Conservation (phyloP, 2,797 vertebrate species). For the Gambelia wislizenii region DNA sequence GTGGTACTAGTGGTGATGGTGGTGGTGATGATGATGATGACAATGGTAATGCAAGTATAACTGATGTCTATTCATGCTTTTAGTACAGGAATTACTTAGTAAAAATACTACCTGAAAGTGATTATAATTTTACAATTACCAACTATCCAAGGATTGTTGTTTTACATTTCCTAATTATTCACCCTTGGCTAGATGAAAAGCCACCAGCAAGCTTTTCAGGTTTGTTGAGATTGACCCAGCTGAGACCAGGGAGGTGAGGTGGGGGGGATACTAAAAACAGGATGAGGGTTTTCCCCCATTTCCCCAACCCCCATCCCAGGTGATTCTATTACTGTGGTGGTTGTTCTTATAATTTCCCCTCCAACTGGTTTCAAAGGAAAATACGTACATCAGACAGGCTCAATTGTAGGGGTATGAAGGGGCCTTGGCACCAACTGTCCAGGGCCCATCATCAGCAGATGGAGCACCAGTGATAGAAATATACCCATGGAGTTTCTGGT, state of each 20-base stretch:
- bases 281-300: neutral
- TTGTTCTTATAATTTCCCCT: neutral
- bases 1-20: neutral
- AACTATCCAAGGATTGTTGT: conserved; percentile 37
- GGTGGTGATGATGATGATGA: neutral
- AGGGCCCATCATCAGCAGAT: neutral
- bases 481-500: neutral
- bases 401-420: neutral
- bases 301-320: neutral
- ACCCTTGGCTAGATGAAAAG: neutral
- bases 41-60: conserved; percentile 32
- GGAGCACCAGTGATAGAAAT: neutral
- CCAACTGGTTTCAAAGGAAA: neutral
- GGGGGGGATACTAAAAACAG: neutral
- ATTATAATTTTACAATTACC: neutral
- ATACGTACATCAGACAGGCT: too few relatives aligned
- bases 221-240: neutral
- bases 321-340: neutral
- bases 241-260: neutral
- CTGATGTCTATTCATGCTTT: conserved; percentile 46
- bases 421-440: neutral
- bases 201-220: neutral
- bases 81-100: conserved; percentile 47
- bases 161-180: conserved; percentile 11
- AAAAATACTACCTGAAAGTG: conserved; percentile 24